Evolutionary conservation across 2,797 vertebrate species (phyloP), one percentile per base, ranked within the genome.

Genomic region (Sebastes diaconus): DNA sequence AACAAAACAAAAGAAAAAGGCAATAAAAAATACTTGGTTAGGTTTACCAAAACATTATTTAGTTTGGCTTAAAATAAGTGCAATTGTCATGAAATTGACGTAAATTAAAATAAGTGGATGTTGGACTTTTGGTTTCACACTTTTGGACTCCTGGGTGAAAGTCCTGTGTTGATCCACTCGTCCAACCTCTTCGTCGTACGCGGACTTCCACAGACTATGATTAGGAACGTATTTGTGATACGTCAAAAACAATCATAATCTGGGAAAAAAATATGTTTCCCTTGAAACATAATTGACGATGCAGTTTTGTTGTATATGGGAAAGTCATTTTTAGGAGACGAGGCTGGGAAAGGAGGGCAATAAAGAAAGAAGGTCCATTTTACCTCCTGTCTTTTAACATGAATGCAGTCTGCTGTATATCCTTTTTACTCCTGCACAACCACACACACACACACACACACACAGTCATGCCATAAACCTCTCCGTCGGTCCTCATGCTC

Each of bases 351-450:
- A 59, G 57, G 57, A 59, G 32, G 16, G 8, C 36, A 34, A 30
- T 11, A 25, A 1, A 5, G 65, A 54, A 9, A 46, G 42, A 63
- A 7, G 12, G 30, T 59, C 32, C 18, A 34, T 63, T 71, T 68
- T 78, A 50, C 61, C 42, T 68, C 8, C 34, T 29, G 27, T 71
- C 67, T 81, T 60, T 81, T 76, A 59, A 25, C n/a, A 61, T 61
- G 60, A 63, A 7, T 77, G 79, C 69, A 14, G 14, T 82, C 85
- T 52, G 69, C 68, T 57, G 34, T 68, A 71, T 71, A 22, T 46
- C 11, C 8, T 24, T 66, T n/a, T 29, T 27, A 3, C 29, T 3
- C 24, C 6, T 27, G 14, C 29, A n/a, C 39, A 42, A 42, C 39
- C 30, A 65, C 46, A 46, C 34, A 32, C 24, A 70, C 58, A 55